These are phyloP conservation scores for Nesoenas mayeri DNA, from an alignment of 2,113 vertebrate species.

Conservation along the genomic window DNA sequence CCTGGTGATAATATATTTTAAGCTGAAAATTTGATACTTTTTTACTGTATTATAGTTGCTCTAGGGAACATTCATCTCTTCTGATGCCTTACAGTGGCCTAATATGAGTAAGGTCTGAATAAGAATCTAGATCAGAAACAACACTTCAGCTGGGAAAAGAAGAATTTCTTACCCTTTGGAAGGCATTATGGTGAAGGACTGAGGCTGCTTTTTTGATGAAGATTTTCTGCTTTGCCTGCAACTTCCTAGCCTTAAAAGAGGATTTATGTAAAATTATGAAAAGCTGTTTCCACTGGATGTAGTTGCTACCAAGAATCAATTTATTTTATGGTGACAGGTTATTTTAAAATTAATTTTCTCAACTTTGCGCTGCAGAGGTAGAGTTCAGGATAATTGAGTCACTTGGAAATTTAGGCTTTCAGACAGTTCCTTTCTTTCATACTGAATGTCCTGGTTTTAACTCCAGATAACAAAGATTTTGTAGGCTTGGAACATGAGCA, in stretches of 20 bases:
- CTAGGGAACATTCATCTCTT: background rate
- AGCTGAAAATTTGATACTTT: background rate
- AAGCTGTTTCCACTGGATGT: background rate
- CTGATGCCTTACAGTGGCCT: background rate
- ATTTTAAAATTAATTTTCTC: constrained; percentile 20
- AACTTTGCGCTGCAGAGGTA: background rate
- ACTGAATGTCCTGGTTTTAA: background rate
- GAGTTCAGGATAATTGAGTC: background rate
- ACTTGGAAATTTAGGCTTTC: background rate
- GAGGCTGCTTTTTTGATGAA: background rate
- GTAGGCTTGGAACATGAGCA: background rate
- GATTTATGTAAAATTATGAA: background rate
- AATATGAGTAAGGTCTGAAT: background rate
- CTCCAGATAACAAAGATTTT: background rate
- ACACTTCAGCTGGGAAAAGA: background rate
- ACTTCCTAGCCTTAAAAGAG: background rate
- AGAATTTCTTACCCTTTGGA: background rate
- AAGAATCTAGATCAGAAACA: background rate
- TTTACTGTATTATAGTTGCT: background rate
- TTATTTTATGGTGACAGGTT: background rate
- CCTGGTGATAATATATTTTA: background rate
- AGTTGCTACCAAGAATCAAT: background rate
- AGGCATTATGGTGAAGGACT: background rate
- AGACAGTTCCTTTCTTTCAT: background rate
- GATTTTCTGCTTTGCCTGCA: background rate